A percentile compares a stretch with the other conserved stretches of the same genome.
phyloP scores from a whole-genome alignment of 2,113 vertebrate genomes.

The Hystrix cristata region DNA sequence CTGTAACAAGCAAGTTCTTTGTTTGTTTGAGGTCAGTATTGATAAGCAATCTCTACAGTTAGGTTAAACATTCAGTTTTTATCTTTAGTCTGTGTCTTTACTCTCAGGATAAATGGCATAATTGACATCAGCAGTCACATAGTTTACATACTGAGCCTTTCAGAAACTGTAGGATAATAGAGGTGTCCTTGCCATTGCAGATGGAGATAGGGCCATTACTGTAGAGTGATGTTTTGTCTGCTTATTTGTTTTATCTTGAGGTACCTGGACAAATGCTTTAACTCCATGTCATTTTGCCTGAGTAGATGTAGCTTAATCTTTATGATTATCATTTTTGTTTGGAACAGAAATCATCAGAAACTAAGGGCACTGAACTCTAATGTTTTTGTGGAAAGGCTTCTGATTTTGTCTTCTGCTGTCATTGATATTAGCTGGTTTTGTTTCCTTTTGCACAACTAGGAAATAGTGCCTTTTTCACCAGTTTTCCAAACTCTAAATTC shows the following conservation, averaged over 20 bases:
- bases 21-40: background rate
- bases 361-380: slow-evolving; percentile 80
- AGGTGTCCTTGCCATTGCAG: background rate
- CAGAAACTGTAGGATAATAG: background rate
- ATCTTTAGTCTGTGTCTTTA: background rate
- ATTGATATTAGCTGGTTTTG: slow-evolving; percentile 74
- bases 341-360: slow-evolving; percentile 81
- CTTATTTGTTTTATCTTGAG: background rate
- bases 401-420: slow-evolving; percentile 81
- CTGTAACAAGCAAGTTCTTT: background rate
- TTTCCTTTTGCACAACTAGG: slow-evolving; percentile 81
- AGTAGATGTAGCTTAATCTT: slow-evolving; percentile 65
- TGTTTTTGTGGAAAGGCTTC: slow-evolving; percentile 81
- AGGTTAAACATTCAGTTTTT: background rate
- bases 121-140: background rate
- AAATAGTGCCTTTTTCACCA: slow-evolving; percentile 82
- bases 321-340: slow-evolving; percentile 81
- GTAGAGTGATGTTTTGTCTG: background rate
- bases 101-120: background rate
- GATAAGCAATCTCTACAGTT: background rate
- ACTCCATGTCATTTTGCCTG: slow-evolving; percentile 62
- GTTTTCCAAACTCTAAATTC: slow-evolving; percentile 75
- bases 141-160: background rate
- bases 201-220: background rate
- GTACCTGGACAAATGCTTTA: slow-evolving; percentile 54